phyloP scores from a whole-genome alignment of 1,140 invertebrate genomes.

The Drosophila mauritiana region DNA sequence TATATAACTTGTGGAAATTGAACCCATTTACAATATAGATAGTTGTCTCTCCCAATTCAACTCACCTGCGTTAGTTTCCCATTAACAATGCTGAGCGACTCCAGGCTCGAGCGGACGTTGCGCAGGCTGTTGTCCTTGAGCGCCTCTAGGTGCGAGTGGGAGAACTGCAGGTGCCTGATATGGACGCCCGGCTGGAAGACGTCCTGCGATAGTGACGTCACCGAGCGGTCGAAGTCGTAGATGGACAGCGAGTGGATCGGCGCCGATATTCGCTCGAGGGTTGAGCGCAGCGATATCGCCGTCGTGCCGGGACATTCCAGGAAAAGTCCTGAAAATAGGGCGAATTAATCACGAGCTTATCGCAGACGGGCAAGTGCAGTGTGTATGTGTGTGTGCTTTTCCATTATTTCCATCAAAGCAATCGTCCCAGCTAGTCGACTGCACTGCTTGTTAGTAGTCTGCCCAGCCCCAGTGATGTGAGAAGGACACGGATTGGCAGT shows the following conservation, averaged over 20 bases:
- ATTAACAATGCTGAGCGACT: slow-evolving; percentile 92
- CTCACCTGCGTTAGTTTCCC: slow-evolving; percentile 89
- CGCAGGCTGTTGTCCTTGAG: slow-evolving; percentile 90
- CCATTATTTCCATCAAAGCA: background rate
- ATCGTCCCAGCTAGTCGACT: background rate
- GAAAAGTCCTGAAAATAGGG: slow-evolving; percentile 88
- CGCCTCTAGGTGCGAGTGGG: slow-evolving; percentile 91
- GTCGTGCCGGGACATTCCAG: slow-evolving; percentile 91
- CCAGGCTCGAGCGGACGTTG: slow-evolving; percentile 90
- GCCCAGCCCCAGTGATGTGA: background rate
- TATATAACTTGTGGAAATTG: too few relatives aligned
- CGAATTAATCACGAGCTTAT: slow-evolving; percentile 1
- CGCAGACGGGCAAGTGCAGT: background rate
- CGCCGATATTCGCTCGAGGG: slow-evolving; percentile 86
- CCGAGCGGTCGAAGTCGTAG: slow-evolving; percentile 92
- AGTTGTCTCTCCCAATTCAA: background rate
- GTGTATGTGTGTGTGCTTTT: background rate
- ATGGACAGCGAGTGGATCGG: slow-evolving; percentile 93
- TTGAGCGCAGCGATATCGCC: slow-evolving; percentile 85
- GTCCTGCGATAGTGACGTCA: slow-evolving; percentile 89
- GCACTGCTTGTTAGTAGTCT: background rate
- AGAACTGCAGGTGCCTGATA: slow-evolving; percentile 92
- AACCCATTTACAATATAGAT: too few relatives aligned
- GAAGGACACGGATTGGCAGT: background rate
- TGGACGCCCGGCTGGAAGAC: slow-evolving; percentile 90